Conservation (phyloP, 2,797 vertebrate genomes). For the Poecilia velifera region DNA sequence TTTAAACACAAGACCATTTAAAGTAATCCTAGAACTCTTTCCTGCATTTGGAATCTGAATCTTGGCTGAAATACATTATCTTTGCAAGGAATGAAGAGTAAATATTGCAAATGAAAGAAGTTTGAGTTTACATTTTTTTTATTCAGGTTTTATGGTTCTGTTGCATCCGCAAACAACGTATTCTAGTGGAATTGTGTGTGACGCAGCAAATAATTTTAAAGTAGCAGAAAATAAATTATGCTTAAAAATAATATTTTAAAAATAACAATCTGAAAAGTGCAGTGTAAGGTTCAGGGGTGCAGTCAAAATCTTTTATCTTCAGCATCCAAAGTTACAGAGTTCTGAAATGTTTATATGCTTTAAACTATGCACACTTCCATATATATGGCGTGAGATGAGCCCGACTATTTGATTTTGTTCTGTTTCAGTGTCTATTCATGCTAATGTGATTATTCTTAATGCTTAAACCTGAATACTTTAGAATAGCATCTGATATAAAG, state of each 20-base stretch:
- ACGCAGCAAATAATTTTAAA: background rate
- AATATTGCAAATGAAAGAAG: background rate
- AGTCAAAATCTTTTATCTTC: background rate
- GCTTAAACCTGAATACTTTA: background rate
- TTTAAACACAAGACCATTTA: background rate
- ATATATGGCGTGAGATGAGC: background rate
- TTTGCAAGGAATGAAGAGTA: background rate
- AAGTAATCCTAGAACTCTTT: background rate
- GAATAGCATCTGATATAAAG: background rate
- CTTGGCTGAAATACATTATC: background rate
- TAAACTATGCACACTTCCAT: background rate
- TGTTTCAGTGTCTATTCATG: background rate
- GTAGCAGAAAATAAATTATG: background rate
- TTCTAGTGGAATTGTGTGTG: background rate
- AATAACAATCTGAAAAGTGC: background rate
- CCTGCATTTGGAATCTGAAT: too few relatives aligned
- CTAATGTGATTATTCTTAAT: background rate
- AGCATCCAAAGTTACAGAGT: background rate
- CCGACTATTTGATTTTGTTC: background rate
- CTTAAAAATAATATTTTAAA: background rate
- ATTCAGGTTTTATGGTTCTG: background rate
- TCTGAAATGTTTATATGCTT: background rate
- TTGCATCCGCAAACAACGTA: background rate
- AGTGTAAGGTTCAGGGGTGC: background rate
- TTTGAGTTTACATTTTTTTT: background rate